These are phyloP conservation scores for Axinella damicornis DNA, from an alignment of 37 sponge, comb jelly and placozoan species.

Conservation along the genomic window DNA sequence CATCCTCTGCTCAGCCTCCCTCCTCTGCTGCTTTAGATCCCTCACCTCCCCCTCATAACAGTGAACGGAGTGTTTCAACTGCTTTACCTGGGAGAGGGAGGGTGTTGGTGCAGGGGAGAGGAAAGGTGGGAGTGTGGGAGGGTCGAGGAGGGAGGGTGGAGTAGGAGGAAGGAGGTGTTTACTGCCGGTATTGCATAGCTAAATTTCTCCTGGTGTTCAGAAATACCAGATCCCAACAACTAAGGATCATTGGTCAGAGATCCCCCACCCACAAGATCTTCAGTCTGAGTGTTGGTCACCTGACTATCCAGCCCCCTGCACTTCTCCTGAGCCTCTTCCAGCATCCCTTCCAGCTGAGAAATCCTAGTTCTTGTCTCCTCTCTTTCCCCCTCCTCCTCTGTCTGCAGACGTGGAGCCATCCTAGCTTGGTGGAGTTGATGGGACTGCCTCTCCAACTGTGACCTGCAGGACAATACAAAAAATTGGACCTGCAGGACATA, in stretches of 20 bases:
- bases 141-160: neutral
- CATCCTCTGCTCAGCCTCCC: neutral
- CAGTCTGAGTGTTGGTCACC: too few species aligned
- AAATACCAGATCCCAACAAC: too few species aligned
- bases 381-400: neutral
- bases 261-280: too few species aligned
- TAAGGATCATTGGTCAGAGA: too few species aligned
- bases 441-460: too few species aligned
- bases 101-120: neutral
- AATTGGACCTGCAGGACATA: too few species aligned
- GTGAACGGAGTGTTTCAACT: conserved; percentile 39
- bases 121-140: neutral
- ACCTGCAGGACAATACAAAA: too few species aligned
- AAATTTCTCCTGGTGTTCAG: too few species aligned
- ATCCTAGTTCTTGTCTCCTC: neutral
- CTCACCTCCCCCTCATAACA: conserved; percentile 23
- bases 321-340: conserved; percentile 1
- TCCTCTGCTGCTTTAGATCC: conserved; percentile 14
- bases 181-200: too few species aligned
- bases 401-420: neutral
- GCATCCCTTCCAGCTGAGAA: conserved; percentile 3
- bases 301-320: neutral
- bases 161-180: neutral
- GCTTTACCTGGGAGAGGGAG: conserved; percentile 29
- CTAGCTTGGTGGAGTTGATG: neutral